Base-by-base conservation (phyloP, 2,113 vertebrate genomes). In the Microcebus lehilahytsara region DNA sequence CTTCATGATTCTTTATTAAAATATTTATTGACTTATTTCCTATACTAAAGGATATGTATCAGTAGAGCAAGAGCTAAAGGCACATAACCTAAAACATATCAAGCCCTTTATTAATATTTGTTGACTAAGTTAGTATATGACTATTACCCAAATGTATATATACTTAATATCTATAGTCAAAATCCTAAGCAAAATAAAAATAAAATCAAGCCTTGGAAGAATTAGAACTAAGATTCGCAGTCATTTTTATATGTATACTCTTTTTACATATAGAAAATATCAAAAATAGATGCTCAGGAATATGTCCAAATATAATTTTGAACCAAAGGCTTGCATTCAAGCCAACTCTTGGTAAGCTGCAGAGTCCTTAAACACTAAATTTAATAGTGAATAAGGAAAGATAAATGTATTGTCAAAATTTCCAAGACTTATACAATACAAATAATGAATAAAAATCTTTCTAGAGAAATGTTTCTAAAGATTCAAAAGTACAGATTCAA, bases 111-210 rank as follows among this genome's bases (percentile, higher is more conserved):
- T 27, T 91, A 75, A 40, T 66, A 93, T 78, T 37, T 72, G 14
- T 72, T 67, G 40, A 71, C 83, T 74, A 23, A 74, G 17, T 85
- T 13, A 86, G 67, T 67, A 23, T 13, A 95, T 75, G 9, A 93
- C 32, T 80, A 85, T 80, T 23, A 58, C 53, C n/a, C 81, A 87
- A 60, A 8, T 62, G 8, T 67, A 72, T 5, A 51, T 60, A 58
- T 67, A 92, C 81, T 46, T 75, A 96, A 94, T 92, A 93, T 10
- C 78, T 89, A 78, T 6, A 89, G n/a, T 86, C n/a, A 96, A 96
- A 96, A 86, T 71, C 20, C 23, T 87, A 96, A 67, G 30, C 58
- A 89, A 96, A 96, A 92, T 81, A 92, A 95, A 91, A 85, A 87
- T 72, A 53, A 88, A 94, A 92, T 67, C 12, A 77, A 85, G 46